A percentile compares a stretch with the other conserved stretches of the same genome.
These are phyloP conservation scores for Pantala flavescens DNA, from an alignment of 1,140 invertebrate species.

Conservation along the genomic window DNA sequence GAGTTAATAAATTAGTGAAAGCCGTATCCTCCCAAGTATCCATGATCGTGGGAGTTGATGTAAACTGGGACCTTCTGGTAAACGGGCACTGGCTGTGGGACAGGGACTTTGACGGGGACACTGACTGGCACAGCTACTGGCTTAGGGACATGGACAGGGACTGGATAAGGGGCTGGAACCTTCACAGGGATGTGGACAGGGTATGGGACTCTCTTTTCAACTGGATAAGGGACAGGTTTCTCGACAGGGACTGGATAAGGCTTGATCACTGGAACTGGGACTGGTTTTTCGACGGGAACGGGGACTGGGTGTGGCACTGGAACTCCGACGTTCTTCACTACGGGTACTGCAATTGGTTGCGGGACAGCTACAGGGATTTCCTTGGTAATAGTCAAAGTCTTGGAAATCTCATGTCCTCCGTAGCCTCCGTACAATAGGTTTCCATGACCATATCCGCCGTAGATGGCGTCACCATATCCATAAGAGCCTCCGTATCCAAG, in stretches of 20 bases:
- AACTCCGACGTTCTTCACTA: background rate
- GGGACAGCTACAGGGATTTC: background rate
- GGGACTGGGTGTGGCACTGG: background rate
- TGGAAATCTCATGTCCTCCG: background rate
- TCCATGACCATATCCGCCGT: background rate
- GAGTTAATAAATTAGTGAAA: no score
- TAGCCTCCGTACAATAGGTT: background rate
- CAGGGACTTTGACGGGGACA: slow-evolving; percentile 15
- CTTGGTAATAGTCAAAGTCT: background rate
- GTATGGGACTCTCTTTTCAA: slow-evolving; percentile 15
- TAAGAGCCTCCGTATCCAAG: slow-evolving; percentile 10
- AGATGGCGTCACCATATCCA: background rate
- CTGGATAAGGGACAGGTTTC: slow-evolving; percentile 5
- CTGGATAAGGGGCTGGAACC: slow-evolving; percentile 13
- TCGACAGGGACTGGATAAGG: slow-evolving; percentile 9
- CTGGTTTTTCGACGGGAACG: background rate
- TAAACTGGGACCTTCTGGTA: no score
- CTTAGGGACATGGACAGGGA: slow-evolving; percentile 14
- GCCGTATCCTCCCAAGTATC: background rate
- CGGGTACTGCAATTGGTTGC: background rate
- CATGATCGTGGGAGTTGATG: slow-evolving; percentile 14
- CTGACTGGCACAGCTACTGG: background rate
- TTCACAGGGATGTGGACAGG: slow-evolving; percentile 20
- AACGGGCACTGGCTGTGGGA: slow-evolving; percentile 16
- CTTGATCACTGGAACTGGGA: background rate